Conservation (phyloP, 2,797 vertebrate genomes). For the Silurus lanzhouensis region DNA sequence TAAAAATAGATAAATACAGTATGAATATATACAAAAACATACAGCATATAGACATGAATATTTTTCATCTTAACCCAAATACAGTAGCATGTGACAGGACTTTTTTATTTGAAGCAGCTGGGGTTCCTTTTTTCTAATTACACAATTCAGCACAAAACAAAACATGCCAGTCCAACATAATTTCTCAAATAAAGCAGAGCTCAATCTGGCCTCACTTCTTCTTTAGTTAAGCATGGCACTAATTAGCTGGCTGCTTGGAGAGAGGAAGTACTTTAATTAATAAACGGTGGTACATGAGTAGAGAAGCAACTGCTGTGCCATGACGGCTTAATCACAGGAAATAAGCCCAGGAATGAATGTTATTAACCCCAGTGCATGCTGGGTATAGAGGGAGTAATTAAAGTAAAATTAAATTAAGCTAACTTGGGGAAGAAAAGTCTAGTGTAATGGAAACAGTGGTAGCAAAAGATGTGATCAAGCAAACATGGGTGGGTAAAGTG, state of each 20-base stretch:
- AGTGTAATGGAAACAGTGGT: conserved; percentile 5
- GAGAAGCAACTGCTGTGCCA: conserved; percentile 48
- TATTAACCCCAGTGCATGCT: conserved; percentile 53
- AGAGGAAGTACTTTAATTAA: conserved; percentile 56
- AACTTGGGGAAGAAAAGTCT: conserved; percentile 33
- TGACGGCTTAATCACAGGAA: conserved; percentile 59
- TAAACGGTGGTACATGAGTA: conserved; percentile 50
- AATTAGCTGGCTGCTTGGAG: conserved; percentile 49
- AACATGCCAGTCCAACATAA: conserved; percentile 28
- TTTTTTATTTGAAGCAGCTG: conserved; percentile 15
- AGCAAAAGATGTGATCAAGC: neutral
- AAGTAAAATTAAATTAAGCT: conserved; percentile 57
- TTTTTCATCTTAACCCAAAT: neutral
- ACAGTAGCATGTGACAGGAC: neutral
- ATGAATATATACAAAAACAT: neutral
- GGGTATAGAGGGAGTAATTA: conserved; percentile 55
- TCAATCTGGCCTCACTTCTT: conserved; percentile 41
- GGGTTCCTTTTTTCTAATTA: conserved; percentile 33
- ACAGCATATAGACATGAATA: neutral
- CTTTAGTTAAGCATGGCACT: conserved; percentile 33
- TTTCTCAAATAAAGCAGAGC: conserved; percentile 43
- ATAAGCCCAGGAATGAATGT: conserved; percentile 50
- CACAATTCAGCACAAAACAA: conserved; percentile 40
- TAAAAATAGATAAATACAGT: neutral
- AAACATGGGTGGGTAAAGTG: neutral